Base-by-base conservation (phyloP, 1,140 invertebrate species). In the Delia radicum region DNA sequence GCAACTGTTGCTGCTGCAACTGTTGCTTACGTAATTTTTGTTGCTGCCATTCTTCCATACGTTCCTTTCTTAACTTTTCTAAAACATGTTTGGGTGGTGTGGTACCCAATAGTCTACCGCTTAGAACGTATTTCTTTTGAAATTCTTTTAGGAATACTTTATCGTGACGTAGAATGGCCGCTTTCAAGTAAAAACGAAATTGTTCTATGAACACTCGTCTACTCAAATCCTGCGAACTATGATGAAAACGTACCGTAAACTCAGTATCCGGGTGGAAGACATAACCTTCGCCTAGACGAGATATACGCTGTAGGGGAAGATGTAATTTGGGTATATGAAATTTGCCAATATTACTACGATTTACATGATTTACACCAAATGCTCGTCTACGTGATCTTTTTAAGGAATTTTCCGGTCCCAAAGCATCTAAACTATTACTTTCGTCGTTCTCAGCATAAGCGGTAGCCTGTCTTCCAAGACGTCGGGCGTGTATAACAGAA, bases 141-240 rank as follows among this genome's bases (percentile, higher is more conserved):
- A 85, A 84, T 74, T 83, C 78, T 61, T 81, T 82, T 28, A 85
- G 80, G 31, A 85, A 85, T n/a, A 79, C 79, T 77, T 84, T 85
- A 67, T 84, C 81, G 74, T 83, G 81, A 72, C 81, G 79, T 42
- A 77, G 81, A 12, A 85, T 33, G 27, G 84, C 84, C 73, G 79
- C 74, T 28, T 83, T 79, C n/a, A 85, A 69, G 72, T 81, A 73
- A 76, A 79, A 69, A 6, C 82, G 81, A 71, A 85, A 83, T 75
- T 85, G 84, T 42, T 82, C 78, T 76, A 82, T 85, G 65, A 80
- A 85, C 31, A 82, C 80, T 7, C 82, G 80, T 73, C 81, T 80
- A 77, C 79, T 85, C 74, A 85, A 82, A 78, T 85, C 84, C 1
- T 81, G 84, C 65, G 81, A 81, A 77, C 83, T 85, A 77, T 83